These are phyloP conservation scores for Centropus bengalensis DNA, from an alignment of 2,113 vertebrate genomes.

Conservation along the genomic window DNA sequence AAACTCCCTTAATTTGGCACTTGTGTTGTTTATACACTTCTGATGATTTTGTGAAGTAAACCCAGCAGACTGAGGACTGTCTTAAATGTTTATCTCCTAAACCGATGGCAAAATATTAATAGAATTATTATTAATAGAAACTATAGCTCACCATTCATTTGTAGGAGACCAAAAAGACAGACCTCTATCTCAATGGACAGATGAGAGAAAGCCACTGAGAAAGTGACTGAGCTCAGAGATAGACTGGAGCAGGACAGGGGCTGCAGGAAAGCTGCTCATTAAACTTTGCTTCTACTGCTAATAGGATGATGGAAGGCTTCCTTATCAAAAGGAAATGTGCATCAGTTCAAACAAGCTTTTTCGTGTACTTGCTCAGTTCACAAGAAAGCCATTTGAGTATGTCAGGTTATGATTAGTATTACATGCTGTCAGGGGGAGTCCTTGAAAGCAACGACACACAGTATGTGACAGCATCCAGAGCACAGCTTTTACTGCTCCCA, in stretches of 20 bases:
- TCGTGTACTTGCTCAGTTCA: not conserved
- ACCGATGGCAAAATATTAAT: not conserved
- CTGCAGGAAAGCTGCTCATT: not conserved
- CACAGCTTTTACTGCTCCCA: not conserved
- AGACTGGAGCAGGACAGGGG: not conserved
- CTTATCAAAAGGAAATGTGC: slow-evolving; percentile 15
- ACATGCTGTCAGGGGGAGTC: not conserved
- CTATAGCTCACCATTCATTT: not conserved
- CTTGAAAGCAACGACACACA: not conserved
- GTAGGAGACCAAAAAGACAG: not conserved
- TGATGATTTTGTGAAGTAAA: not conserved
- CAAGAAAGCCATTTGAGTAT: not conserved
- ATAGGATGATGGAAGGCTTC: not conserved
- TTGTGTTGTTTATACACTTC: not conserved
- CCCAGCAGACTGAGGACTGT: not conserved
- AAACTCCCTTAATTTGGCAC: not conserved
- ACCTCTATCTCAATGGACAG: not conserved
- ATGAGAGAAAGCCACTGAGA: not conserved
- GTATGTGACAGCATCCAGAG: not conserved
- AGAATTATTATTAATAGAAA: not conserved
- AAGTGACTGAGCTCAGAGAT: not conserved
- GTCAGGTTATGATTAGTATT: not conserved
- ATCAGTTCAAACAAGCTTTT: not conserved
- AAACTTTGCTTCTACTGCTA: not conserved
- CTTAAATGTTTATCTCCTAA: not conserved